Percentiles rank a stretch among this genome's conserved stretches.
Evolutionary conservation across 1,140 invertebrate species (phyloP).

Genomic region (Nasonia longicornis): DNA sequence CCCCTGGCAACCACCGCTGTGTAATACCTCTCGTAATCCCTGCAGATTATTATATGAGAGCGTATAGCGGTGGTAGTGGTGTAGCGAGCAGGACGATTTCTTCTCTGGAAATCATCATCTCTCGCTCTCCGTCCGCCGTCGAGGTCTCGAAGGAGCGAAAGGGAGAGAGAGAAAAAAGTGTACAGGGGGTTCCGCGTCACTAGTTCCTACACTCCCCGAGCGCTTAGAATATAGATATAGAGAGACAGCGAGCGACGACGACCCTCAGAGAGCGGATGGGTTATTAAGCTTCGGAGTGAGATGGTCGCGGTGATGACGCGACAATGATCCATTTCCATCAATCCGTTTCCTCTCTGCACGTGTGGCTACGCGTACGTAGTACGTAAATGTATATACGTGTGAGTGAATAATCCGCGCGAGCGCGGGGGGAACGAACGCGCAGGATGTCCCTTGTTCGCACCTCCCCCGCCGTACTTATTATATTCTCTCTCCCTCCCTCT

Average conservation of each 20-base stretch:
- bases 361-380: background rate
- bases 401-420: background rate
- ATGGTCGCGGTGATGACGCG: background rate
- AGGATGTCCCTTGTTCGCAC: slow-evolving; percentile 9
- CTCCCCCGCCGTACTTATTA: background rate
- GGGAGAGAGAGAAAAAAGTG: background rate
- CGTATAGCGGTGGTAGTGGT: slow-evolving; percentile 47
- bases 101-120: slow-evolving; percentile 21
- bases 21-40: slow-evolving; percentile 33
- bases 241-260: background rate
- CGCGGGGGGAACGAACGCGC: background rate
- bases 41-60: slow-evolving; percentile 29
- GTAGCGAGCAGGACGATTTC: slow-evolving; percentile 23
- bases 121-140: background rate
- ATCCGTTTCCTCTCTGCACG: background rate
- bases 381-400: background rate
- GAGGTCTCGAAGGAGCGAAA: slow-evolving; percentile 10
- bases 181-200: background rate
- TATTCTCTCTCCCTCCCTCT: background rate
- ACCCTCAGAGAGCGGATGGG: background rate
- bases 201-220: background rate
- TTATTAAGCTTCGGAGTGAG: background rate
- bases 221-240: background rate
- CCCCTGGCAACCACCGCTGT: slow-evolving; percentile 51
- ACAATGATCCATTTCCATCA: slow-evolving; percentile 1